phyloP scores from a whole-genome alignment of 2,113 vertebrate genomes.

The Aptenodytes forsteri region DNA sequence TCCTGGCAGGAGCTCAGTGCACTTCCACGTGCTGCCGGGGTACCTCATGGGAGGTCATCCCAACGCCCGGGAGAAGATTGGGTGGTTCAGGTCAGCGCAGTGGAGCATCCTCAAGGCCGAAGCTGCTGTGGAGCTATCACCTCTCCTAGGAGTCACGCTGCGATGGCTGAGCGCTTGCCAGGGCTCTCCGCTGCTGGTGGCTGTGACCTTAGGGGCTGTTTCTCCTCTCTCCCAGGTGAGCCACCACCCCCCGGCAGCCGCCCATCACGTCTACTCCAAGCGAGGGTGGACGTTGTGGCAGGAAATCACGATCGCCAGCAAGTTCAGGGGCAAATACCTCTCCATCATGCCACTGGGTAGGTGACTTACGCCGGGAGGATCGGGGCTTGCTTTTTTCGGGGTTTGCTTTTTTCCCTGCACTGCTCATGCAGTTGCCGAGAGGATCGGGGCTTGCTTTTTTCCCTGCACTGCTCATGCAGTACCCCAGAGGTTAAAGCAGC shows the following conservation, averaged over 20 bases:
- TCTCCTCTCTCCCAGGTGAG: slow-evolving; percentile 84
- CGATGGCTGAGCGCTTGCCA: fast-evolving
- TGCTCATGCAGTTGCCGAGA: fast-evolving
- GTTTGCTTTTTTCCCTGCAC: background rate
- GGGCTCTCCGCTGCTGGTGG: background rate
- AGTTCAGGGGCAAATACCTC: slow-evolving; percentile 99
- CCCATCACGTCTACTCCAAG: slow-evolving; percentile 92
- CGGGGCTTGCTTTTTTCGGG: no score
- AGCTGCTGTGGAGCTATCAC: background rate
- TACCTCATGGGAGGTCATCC: fast-evolving
- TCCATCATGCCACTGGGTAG: slow-evolving; percentile 98
- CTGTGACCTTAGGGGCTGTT: background rate
- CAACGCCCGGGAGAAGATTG: background rate
- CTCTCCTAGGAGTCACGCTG: fast-evolving
- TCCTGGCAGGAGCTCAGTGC: background rate
- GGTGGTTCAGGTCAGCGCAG: no score
- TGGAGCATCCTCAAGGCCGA: background rate
- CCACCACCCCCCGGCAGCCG: slow-evolving; percentile 94
- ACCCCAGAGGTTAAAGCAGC: background rate
- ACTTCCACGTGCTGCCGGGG: background rate
- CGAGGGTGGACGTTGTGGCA: slow-evolving; percentile 96
- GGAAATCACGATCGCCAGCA: slow-evolving; percentile 99
- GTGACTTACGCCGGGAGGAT: background rate
- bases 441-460: no score
- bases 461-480: fast-evolving